Conservation (phyloP, 2,888 invertebrate species). For the Eupithecia tripunctaria region DNA sequence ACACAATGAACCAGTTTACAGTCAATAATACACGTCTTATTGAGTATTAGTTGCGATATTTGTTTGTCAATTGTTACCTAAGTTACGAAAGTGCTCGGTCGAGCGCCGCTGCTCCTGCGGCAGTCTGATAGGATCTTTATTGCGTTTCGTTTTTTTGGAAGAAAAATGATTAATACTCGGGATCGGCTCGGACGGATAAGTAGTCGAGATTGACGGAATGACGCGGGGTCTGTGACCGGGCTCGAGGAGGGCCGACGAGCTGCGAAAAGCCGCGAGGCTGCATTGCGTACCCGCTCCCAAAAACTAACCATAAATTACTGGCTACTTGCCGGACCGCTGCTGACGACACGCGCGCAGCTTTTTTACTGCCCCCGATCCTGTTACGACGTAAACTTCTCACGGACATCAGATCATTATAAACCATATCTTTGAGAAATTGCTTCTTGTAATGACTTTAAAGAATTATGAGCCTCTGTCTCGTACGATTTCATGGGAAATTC, state of each 20-base stretch:
- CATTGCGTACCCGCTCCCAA: constrained; percentile 81
- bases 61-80: constrained; percentile 75
- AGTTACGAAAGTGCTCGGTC: constrained; percentile 69
- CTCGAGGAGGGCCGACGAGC: constrained; percentile 38
- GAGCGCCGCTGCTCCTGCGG: constrained; percentile 59
- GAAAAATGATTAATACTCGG: constrained; percentile 80
- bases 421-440: constrained; percentile 74
- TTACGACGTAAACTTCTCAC: constrained; percentile 81
- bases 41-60: constrained; percentile 79
- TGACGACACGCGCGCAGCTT: constrained; percentile 78
- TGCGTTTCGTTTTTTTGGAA: constrained; percentile 69
- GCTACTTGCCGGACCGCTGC: constrained; percentile 77
- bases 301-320: constrained; percentile 85
- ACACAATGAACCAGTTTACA: constrained; percentile 79
- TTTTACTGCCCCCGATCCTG: constrained; percentile 76
- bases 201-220: constrained; percentile 81
- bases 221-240: constrained; percentile 81
- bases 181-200: constrained; percentile 80
- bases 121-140: constrained; percentile 76
- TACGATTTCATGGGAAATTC: constrained; percentile 62
- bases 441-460: constrained; percentile 72
- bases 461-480: constrained; percentile 65
- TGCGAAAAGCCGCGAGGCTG: constrained; percentile 79
- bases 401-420: constrained; percentile 72
- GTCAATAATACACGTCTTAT: constrained; percentile 76